Evolutionary conservation across 2,113 vertebrate genomes (phyloP), one percentile per base, ranked within the genome.

Genomic region (Poeciliopsis occidentalis): DNA sequence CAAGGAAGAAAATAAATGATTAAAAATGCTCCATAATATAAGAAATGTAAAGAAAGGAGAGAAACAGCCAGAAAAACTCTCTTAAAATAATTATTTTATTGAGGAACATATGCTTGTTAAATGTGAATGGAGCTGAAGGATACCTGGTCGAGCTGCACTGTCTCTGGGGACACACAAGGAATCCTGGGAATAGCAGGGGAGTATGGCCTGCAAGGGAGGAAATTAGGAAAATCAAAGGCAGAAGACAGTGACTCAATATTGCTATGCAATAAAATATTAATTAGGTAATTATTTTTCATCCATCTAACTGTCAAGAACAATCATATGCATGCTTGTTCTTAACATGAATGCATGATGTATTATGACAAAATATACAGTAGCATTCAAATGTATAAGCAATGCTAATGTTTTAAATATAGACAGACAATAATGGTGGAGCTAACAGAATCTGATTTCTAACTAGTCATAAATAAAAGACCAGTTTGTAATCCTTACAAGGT

Each of bases 81-180:
- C 66, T 51, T 6, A 30, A 37, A 2, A 66, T 30, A 57, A 34
- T 66, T 29, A 65, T 66, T 51, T 64, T 64, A 32, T 1, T 19
- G 17, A 24, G 31, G 19, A 64, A 32, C 5, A 47, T 47, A 19
- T 15, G 39, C 13, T 41, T 41, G 39, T 41, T 41, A 41, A 41
- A 47, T 47, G 44, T 47, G 32, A 64, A 64, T 4, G 39, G 19
- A 0, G 26, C 24, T 31, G 62, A 76, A 75, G 17, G 67, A 22
- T 84, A 95, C 98, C 61, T 95, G 93, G 71, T 98, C 97, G 74
- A 95, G 80, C 76, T 96, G 87, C 85, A 97, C 95, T 0, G 96
- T 97, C 93, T 99, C 98, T 1, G 97, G 97, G 13, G 96, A 97
- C 84, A 97, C 85, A 10, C 96, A 97, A 24, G 97, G 96, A 74